These are phyloP conservation scores for Epinotia ramella DNA, from an alignment of 2,888 invertebrate genomes.

Conservation along the genomic window DNA sequence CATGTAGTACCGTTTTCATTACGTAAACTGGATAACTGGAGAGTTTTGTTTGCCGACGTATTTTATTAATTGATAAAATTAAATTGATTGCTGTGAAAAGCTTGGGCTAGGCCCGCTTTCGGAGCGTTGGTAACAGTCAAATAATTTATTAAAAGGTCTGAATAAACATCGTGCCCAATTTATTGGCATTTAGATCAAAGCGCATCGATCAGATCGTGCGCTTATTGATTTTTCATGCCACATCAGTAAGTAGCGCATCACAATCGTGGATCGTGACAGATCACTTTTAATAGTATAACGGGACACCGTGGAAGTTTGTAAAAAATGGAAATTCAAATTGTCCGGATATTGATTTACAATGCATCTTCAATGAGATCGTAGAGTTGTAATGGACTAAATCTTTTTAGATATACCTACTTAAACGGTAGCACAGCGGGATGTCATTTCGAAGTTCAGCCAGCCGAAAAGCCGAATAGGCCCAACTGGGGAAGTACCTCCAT, in stretches of 20 bases:
- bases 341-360: conserved; percentile 38
- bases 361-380: conserved; percentile 23
- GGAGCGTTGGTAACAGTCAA: conserved; percentile 19
- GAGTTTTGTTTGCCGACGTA: background rate
- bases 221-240: conserved; percentile 62
- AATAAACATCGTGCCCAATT: conserved; percentile 36
- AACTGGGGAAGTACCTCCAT: too few species aligned
- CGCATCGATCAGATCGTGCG: conserved; percentile 58
- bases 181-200: conserved; percentile 44
- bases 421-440: background rate
- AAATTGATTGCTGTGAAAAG: background rate
- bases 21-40: conserved; percentile 13
- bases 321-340: conserved; percentile 46
- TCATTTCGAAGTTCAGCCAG: too few species aligned
- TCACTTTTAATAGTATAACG: conserved; percentile 59
- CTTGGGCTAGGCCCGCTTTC: background rate
- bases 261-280: conserved; percentile 66
- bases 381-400: conserved; percentile 10
- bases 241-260: conserved; percentile 53
- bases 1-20: conserved; percentile 35
- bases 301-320: conserved; percentile 48
- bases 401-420: background rate
- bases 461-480: too few species aligned
- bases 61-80: background rate
- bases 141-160: conserved; percentile 18